Conservation (phyloP, 2,888 invertebrate species). For the Branchellion lobata region DNA sequence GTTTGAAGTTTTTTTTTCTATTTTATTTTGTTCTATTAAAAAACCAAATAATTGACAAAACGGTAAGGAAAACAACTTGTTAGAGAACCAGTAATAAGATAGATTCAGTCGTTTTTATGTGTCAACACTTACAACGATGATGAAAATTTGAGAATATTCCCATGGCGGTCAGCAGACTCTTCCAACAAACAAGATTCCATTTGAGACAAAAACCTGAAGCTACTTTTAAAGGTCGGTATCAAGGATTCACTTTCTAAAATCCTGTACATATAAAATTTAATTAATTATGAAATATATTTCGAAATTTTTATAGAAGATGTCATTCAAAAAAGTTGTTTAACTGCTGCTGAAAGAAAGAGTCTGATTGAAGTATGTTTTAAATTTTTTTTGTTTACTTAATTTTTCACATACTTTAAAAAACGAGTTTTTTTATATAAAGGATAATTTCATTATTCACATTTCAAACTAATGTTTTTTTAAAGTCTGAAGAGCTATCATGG, state of each 20-base stretch:
- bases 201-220: not conserved
- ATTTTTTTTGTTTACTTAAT: not conserved
- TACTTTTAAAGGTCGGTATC: not conserved
- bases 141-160: no score
- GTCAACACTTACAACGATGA: no score
- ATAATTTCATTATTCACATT: not conserved
- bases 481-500: conserved; percentile 5
- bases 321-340: not conserved
- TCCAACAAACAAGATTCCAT: conserved; percentile 10
- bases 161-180: not conserved
- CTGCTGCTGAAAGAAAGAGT: not conserved
- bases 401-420: no score
- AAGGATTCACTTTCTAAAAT: no score
- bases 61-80: no score
- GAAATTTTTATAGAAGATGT: not conserved
- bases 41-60: no score
- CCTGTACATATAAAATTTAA: not conserved
- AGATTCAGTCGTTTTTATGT: no score
- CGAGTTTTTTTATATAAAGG: no score
- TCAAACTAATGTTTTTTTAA: not conserved
- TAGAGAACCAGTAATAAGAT: no score
- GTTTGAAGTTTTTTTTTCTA: no score
- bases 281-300: not conserved
- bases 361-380: not conserved
- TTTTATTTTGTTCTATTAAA: no score